These are phyloP conservation scores for Drosophila sordidapex DNA, from an alignment of 2,888 invertebrate genomes.

Conservation along the genomic window DNA sequence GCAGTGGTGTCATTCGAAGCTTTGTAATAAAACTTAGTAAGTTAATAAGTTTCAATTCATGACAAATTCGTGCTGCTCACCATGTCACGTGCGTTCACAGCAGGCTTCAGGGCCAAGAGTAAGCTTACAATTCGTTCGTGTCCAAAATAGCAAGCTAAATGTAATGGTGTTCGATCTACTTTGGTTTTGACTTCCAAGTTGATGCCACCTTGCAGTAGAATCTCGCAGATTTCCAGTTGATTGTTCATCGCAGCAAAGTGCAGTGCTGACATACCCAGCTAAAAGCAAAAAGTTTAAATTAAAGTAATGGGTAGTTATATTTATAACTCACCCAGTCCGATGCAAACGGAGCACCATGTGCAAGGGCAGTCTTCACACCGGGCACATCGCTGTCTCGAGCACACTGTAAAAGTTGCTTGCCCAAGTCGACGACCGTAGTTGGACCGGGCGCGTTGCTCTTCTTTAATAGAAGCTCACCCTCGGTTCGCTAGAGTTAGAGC, in stretches of 20 bases:
- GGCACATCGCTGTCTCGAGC: constrained; percentile 92
- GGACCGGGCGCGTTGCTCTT: constrained; percentile 53
- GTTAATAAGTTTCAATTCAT: background rate
- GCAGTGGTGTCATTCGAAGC: constrained; percentile 95
- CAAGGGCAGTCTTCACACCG: constrained; percentile 91
- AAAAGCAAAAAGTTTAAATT: constrained; percentile 16
- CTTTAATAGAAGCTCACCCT: constrained; percentile 70
- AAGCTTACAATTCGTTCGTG: constrained; percentile 90
- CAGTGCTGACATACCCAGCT: constrained; percentile 95
- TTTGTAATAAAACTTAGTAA: constrained; percentile 76
- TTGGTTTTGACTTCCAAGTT: constrained; percentile 95
- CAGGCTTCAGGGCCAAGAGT: constrained; percentile 89
- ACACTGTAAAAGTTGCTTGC: constrained; percentile 92
- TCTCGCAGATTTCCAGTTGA: constrained; percentile 91
- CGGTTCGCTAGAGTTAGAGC: constrained; percentile 70
- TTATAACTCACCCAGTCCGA: constrained; percentile 93
- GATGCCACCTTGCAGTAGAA: constrained; percentile 93
- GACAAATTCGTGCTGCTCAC: constrained; percentile 84
- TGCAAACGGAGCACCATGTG: constrained; percentile 95
- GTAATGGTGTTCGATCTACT: constrained; percentile 95
- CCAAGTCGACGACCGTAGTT: constrained; percentile 89
- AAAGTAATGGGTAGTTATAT: background rate
- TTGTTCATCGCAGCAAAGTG: constrained; percentile 95
- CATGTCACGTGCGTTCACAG: constrained; percentile 92
- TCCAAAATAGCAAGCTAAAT: constrained; percentile 94